Evolutionary conservation across 2,797 vertebrate genomes (phyloP).

Genomic region (Peromyscus melanophrys): DNA sequence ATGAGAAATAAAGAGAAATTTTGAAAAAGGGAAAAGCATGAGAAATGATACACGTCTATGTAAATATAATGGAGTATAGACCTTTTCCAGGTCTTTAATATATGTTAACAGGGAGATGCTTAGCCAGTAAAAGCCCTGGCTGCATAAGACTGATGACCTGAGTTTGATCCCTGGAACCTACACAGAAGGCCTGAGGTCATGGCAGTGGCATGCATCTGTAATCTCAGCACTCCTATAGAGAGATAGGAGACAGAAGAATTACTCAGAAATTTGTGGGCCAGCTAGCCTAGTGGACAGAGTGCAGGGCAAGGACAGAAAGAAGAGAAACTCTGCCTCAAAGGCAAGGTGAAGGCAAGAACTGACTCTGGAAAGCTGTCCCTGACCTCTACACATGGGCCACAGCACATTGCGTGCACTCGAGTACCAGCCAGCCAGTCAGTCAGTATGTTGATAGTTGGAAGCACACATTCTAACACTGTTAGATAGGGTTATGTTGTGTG

Average conservation of each 20-base stretch:
- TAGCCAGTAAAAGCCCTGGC: background rate
- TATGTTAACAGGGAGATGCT: background rate
- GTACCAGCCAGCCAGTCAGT: background rate
- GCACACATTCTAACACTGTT: constrained; percentile 31
- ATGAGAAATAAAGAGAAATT: background rate
- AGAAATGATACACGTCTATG: background rate
- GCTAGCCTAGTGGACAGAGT: background rate
- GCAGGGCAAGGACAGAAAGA: background rate
- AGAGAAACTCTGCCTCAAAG: constrained; percentile 8
- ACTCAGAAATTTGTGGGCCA: background rate
- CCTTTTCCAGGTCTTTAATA: constrained; percentile 46
- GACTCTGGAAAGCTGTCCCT: background rate
- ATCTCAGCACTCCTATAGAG: background rate
- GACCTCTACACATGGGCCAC: background rate
- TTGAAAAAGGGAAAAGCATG: background rate
- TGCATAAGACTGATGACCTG: background rate
- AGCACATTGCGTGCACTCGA: background rate
- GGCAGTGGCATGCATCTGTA: background rate
- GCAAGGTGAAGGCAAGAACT: background rate
- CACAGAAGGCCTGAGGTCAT: background rate
- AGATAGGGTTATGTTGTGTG: background rate
- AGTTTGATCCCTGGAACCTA: background rate
- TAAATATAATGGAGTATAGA: background rate
- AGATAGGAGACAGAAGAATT: background rate
- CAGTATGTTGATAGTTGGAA: background rate